Conservation (phyloP, 92 coral and sea anemone species). For the Parazoanthus atlanticus region DNA sequence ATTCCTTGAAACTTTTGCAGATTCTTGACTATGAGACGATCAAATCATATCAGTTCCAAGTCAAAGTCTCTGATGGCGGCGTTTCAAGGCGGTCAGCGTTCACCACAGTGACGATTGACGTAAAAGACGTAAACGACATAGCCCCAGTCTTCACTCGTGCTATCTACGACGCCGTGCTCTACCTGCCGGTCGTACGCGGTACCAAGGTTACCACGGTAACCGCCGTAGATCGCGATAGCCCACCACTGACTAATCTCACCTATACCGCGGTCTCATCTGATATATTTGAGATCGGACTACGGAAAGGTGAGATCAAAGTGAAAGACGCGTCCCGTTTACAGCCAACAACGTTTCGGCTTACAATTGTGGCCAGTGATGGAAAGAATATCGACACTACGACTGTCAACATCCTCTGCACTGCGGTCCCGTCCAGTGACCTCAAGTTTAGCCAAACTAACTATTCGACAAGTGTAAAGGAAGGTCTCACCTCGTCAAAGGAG, state of each 20-base stretch:
- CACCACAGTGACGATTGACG: constrained; percentile 70
- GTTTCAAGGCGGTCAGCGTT: constrained; percentile 72
- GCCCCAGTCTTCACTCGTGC: constrained; percentile 76
- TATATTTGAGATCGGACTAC: constrained; percentile 59
- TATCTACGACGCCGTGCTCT: constrained; percentile 60
- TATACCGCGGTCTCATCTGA: constrained; percentile 60
- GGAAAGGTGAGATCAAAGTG: constrained; percentile 71
- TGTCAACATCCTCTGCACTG: constrained; percentile 63
- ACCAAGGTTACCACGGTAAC: constrained; percentile 73
- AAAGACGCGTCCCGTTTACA: constrained; percentile 61
- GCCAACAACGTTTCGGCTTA: constrained; percentile 59
- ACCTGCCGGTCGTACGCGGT: constrained; percentile 75
- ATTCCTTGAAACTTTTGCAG: constrained; percentile 41
- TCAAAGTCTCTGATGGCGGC: constrained; percentile 88
- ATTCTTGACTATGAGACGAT: constrained; percentile 74
- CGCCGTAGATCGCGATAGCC: constrained; percentile 82
- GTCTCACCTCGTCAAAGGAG: constrained; percentile 61
- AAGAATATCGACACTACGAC: constrained; percentile 62
- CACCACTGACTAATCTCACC: constrained; percentile 60
- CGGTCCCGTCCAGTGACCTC: constrained; percentile 67
- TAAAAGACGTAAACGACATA: constrained; percentile 79
- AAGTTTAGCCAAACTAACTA: constrained; percentile 71
- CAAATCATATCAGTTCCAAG: constrained; percentile 67
- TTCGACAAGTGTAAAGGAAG: constrained; percentile 75
- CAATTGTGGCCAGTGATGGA: constrained; percentile 77